phyloP scores from a whole-genome alignment of 2,797 vertebrate species.

The Typhlichthys subterraneus region DNA sequence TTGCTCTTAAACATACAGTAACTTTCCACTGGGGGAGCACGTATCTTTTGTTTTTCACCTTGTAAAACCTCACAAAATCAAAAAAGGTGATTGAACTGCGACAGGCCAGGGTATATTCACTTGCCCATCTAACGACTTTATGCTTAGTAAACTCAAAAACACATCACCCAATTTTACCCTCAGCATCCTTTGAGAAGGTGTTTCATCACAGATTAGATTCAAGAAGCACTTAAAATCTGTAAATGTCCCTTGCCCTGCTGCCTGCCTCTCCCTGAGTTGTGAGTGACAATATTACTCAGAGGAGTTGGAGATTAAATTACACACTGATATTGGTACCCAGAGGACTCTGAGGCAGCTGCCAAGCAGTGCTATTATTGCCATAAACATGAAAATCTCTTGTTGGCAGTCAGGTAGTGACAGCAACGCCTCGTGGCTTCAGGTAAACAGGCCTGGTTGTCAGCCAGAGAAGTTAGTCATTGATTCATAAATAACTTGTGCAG shows the following conservation, averaged over 20 bases:
- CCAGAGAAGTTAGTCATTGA: conserved; percentile 33
- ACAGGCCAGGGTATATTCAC: conserved; percentile 26
- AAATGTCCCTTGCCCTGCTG: conserved; percentile 22
- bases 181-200: conserved; percentile 35
- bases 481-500: conserved; percentile 31
- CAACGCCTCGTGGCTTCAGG: conserved; percentile 38
- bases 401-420: conserved; percentile 43
- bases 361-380: conserved; percentile 56
- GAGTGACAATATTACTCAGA: conserved; percentile 51
- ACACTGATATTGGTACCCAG: conserved; percentile 48
- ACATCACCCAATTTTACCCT: conserved; percentile 33
- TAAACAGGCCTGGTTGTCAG: conserved; percentile 37
- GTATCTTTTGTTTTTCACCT: conserved; percentile 33
- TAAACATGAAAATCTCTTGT: conserved; percentile 46
- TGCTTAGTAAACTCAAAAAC: conserved; percentile 36
- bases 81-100: conserved; percentile 30
- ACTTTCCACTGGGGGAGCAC: conserved; percentile 47
- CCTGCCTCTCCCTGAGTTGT: conserved; percentile 30
- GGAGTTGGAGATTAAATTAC: conserved; percentile 50
- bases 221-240: conserved; percentile 53
- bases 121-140: conserved; percentile 45
- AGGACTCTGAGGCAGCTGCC: conserved; percentile 45
- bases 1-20: background rate
- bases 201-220: conserved; percentile 52
- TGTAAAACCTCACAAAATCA: conserved; percentile 26